Evolutionary conservation across 2,888 invertebrate species (phyloP), one percentile per base, ranked within the genome.

Genomic region (Yponomeuta sedellus): DNA sequence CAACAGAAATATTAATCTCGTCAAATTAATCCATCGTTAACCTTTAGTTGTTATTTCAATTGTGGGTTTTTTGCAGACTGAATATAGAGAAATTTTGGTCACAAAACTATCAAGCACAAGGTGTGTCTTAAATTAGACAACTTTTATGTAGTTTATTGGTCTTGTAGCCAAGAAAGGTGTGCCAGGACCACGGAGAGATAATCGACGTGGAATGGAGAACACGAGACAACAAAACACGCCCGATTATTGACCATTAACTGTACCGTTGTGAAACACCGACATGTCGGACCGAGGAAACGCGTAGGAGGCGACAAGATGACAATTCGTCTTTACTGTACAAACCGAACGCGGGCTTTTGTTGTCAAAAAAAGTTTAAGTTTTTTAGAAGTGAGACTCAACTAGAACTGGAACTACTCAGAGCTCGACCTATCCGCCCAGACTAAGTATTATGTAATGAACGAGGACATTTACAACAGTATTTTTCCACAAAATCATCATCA

Each of bases 321-420:
- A 57, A 64, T 64, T 64, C 64, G 56, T 64, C 64, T 64, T 57
- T 57, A 57, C 56, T n/a, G 19, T 28, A 64, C 64, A 64, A 57
- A 56, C 34, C 64, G 64, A 64, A 64, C 64, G 57, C 28, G 64
- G 64, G n/a, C 64, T 39, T 64, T 64, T 64, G 57, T 64, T 57
- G 64, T 64, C 25, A 57, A 57, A 64, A 62, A 64, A 64, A 64
- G 64, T 57, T 64, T 64, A 56, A 64, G 56, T 56, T 25, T 56
- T 64, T 64, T 64, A 4, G 28, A 39, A 2, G 62, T 62, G 25
- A 59, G n/a, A 62, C 62, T 62, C 11, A 20, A 64, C 44, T 19
- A 16, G 20, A 52, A 56, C 56, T 44, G 64, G 52, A 16, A 64
- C 64, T 52, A 16, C 52, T 44, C 40, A n/a, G n/a, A n/a, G 62